Evolutionary conservation across 2,113 vertebrate species (phyloP).

Genomic region (Tenebrosternarchus preto): DNA sequence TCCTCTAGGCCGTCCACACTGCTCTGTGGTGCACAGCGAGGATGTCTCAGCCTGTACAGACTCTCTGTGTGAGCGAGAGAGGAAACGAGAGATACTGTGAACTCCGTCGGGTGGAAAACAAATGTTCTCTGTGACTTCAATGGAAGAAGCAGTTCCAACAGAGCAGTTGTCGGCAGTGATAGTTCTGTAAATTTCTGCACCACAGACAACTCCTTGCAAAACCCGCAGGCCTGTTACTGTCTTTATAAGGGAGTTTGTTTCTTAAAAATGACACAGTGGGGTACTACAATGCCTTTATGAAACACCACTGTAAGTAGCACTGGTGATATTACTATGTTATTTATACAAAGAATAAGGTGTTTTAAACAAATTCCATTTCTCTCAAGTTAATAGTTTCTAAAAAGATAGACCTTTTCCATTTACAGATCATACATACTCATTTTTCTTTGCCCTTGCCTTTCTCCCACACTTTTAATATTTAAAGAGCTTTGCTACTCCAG

Average conservation of each 20-base stretch:
- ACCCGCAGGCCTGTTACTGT: not conserved
- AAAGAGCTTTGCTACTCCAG: not conserved
- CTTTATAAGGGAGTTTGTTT: not conserved
- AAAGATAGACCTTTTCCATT: not conserved
- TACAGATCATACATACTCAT: not conserved
- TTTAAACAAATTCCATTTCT: not conserved
- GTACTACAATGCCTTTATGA: not conserved
- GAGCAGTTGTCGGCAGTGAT: not conserved
- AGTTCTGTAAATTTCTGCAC: not conserved
- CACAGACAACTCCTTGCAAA: not conserved
- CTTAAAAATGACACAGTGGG: not conserved
- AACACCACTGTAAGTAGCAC: not conserved
- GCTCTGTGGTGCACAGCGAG: slow-evolving; percentile 76
- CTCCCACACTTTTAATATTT: not conserved
- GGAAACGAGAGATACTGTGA: slow-evolving; percentile 5
- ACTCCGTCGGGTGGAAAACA: slow-evolving; percentile 7
- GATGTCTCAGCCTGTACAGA: slow-evolving; percentile 76
- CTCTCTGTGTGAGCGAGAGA: slow-evolving; percentile 57
- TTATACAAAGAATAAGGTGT: not conserved
- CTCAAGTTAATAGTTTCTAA: slow-evolving; percentile 8
- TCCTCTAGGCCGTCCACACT: slow-evolving; percentile 83
- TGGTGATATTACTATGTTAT: not conserved
- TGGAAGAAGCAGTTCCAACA: not conserved
- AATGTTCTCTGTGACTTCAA: slow-evolving; percentile 7
- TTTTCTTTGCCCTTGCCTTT: not conserved